Evolutionary conservation across 2,797 vertebrate genomes (phyloP).

Genomic region (Pseudomugil gertrudae): DNA sequence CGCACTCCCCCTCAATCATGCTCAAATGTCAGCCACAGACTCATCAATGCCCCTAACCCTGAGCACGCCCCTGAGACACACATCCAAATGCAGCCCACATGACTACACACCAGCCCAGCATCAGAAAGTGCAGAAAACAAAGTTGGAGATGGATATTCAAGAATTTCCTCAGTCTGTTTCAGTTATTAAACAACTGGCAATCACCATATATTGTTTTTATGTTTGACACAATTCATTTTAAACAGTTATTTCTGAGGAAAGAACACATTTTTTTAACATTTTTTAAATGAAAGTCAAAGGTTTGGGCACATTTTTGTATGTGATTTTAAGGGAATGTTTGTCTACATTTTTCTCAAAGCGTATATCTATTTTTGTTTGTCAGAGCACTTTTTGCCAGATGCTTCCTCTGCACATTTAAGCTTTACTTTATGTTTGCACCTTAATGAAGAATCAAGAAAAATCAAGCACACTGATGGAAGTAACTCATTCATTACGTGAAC

Average conservation of each 20-base stretch:
- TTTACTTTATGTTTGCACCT: not conserved
- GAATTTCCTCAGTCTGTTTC: conserved; percentile 15
- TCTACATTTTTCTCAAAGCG: too few species aligned
- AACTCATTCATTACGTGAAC: too few species aligned
- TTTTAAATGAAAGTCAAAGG: too few species aligned
- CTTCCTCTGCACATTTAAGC: not conserved
- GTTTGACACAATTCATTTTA: conserved; percentile 4
- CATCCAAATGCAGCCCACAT: conserved; percentile 38
- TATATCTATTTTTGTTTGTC: not conserved
- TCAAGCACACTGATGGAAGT: too few species aligned
- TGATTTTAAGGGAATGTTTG: too few species aligned
- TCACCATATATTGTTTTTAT: conserved; percentile 3
- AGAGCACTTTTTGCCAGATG: not conserved
- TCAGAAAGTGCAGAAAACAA: conserved; percentile 17
- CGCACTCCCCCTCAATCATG: conserved; percentile 64
- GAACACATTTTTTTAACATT: too few species aligned
- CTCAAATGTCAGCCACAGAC: conserved; percentile 76
- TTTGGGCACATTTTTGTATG: too few species aligned
- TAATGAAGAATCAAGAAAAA: too few species aligned
- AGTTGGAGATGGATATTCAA: conserved; percentile 35
- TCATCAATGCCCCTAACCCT: conserved; percentile 67
- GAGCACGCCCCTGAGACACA: conserved; percentile 61
- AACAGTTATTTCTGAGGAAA: not conserved
- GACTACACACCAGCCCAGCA: conserved; percentile 49
- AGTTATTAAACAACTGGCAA: conserved; percentile 19